phyloP scores from a whole-genome alignment of 2,797 vertebrate genomes.

The Myoxocephalus aenaeus region DNA sequence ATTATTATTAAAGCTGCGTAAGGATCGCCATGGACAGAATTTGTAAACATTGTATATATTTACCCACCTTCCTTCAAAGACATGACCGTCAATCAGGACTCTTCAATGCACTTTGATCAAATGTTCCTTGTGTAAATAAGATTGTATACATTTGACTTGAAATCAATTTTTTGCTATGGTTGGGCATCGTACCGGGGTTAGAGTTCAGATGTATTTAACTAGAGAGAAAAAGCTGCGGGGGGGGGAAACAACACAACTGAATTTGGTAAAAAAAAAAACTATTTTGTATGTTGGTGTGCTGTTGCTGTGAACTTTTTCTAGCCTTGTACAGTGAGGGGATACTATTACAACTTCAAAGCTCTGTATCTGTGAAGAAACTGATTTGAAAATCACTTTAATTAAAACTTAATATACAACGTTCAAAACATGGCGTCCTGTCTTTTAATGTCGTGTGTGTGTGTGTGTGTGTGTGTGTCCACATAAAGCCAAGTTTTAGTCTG shows the following conservation, averaged over 20 bases:
- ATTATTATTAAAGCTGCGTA: constrained; percentile 73
- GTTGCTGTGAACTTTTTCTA: constrained; percentile 88
- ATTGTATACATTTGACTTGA: constrained; percentile 89
- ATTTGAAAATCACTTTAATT: constrained; percentile 80
- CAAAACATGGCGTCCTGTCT: constrained; percentile 9
- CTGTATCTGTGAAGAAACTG: constrained; percentile 79
- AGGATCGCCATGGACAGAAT: constrained; percentile 82
- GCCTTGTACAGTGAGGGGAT: constrained; percentile 79
- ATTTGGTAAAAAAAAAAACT: constrained; percentile 89
- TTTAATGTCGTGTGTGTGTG: background rate
- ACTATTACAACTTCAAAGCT: constrained; percentile 54
- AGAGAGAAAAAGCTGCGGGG: constrained; percentile 62
- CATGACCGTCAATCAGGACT: constrained; percentile 89
- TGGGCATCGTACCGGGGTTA: constrained; percentile 91
- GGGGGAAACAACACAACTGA: constrained; percentile 49
- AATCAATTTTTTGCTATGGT: constrained; percentile 91
- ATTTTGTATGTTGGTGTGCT: constrained; percentile 98
- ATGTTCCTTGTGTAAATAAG: constrained; percentile 94
- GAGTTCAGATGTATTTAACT: constrained; percentile 91
- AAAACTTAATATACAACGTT: constrained; percentile 73
- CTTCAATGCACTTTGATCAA: constrained; percentile 95
- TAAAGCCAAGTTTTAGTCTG: background rate
- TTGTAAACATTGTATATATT: constrained; percentile 94
- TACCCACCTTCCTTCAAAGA: constrained; percentile 70
- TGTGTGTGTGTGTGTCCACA: background rate